These are phyloP conservation scores for Chironomus tepperi DNA, from an alignment of 1,140 invertebrate genomes.

Conservation along the genomic window DNA sequence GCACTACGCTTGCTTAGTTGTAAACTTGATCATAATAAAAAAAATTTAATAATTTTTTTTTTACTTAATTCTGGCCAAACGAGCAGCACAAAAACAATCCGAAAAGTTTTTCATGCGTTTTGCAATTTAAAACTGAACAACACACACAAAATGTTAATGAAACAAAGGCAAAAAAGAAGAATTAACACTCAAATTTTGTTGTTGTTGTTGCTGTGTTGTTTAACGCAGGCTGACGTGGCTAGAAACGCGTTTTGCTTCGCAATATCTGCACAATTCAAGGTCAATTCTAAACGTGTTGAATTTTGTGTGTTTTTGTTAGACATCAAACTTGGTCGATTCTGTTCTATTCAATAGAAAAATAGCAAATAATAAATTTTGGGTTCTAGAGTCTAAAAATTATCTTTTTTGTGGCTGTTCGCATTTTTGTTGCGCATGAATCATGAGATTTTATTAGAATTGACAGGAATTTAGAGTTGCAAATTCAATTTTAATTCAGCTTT, in stretches of 20 bases:
- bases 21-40: not conserved
- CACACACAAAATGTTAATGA: too few species aligned
- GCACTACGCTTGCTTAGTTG: not conserved
- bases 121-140: not conserved
- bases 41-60: not conserved
- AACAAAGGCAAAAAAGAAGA: not conserved
- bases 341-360: not conserved
- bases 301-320: not conserved
- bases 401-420: too few species aligned
- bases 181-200: not conserved
- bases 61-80: too few species aligned
- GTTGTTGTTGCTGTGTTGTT: not conserved
- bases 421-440: too few species aligned
- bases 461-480: too few species aligned
- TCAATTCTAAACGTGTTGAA: not conserved
- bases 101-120: conserved; percentile 13
- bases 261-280: conserved; percentile 12
- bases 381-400: too few species aligned
- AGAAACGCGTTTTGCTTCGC: not conserved
- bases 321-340: not conserved
- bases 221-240: conserved; percentile 10
- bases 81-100: not conserved
- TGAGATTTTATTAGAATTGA: too few species aligned
- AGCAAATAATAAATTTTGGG: not conserved
- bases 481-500: too few species aligned